Evolutionary conservation across 1,140 invertebrate genomes (phyloP).

Genomic region (Argopecten irradians): DNA sequence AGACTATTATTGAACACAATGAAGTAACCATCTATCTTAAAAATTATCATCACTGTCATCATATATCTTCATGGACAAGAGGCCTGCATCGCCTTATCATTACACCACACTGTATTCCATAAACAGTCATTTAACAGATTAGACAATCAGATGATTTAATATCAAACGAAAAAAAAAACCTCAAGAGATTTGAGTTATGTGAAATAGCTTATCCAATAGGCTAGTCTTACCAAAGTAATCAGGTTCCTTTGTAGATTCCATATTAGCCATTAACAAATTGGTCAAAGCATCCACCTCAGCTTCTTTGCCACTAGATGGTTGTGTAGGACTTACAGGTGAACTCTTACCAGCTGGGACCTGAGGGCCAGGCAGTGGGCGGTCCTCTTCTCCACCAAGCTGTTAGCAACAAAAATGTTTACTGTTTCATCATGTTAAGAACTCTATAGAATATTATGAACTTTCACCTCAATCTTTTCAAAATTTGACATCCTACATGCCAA

Average conservation of each 20-base stretch:
- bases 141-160: too few species aligned
- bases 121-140: too few species aligned
- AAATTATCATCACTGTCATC: too few species aligned
- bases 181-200: too few species aligned
- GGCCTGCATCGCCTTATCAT: too few species aligned
- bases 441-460: constrained; percentile 28
- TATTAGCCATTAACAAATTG: constrained; percentile 89
- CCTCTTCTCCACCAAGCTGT: constrained; percentile 46
- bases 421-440: constrained; percentile 29
- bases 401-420: not conserved
- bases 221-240: constrained; percentile 85
- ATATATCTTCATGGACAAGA: too few species aligned
- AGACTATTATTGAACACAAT: too few species aligned
- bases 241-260: constrained; percentile 85
- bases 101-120: too few species aligned
- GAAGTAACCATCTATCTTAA: too few species aligned
- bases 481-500: not conserved
- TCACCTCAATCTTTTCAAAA: not conserved
- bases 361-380: constrained; percentile 57
- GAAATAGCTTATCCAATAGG: not conserved
- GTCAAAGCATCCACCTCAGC: constrained; percentile 92
- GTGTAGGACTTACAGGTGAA: constrained; percentile 46
- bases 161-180: too few species aligned
- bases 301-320: constrained; percentile 76
- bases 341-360: constrained; percentile 52